Evolutionary conservation across 2,888 invertebrate species (phyloP).

Genomic region (Lasioglossum zephyrum): DNA sequence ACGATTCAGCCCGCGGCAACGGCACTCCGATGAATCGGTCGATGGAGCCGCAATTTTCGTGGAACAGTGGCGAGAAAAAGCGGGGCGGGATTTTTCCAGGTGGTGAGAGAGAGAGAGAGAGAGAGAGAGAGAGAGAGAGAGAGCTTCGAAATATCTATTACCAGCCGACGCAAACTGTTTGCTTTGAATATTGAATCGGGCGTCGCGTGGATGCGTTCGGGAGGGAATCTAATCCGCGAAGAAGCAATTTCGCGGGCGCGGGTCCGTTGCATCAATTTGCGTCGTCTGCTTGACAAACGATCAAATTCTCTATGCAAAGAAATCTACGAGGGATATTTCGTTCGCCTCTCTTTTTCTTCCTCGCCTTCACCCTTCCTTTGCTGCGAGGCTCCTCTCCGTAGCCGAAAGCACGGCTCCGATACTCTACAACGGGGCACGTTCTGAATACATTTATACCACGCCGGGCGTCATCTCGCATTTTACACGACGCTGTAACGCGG

Average conservation of each 20-base stretch:
- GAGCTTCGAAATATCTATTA: slow-evolving; percentile 27
- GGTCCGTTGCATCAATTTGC: slow-evolving; percentile 77
- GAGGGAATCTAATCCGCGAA: slow-evolving; percentile 64
- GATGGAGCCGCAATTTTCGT: neutral
- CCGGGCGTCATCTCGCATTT: slow-evolving; percentile 75
- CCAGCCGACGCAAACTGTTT: slow-evolving; percentile 19
- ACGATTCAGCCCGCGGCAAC: neutral
- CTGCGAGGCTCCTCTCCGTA: neutral
- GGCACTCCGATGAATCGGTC: neutral
- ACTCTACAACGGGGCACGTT: slow-evolving; percentile 74
- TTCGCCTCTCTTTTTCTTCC: slow-evolving; percentile 29
- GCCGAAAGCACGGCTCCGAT: slow-evolving; percentile 55
- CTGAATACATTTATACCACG: slow-evolving; percentile 80
- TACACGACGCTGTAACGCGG: slow-evolving; percentile 78
- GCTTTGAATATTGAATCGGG: slow-evolving; percentile 45
- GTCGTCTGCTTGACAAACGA: slow-evolving; percentile 83
- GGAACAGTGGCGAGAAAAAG: neutral
- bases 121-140: neutral
- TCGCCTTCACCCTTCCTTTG: neutral
- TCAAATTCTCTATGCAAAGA: slow-evolving; percentile 80
- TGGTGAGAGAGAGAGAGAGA: neutral
- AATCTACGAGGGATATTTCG: slow-evolving; percentile 75
- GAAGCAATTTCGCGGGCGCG: slow-evolving; percentile 76
- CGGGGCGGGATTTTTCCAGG: neutral
- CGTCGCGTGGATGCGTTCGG: slow-evolving; percentile 22